Percentiles rank a stretch among this genome's conserved stretches.
Conservation (phyloP, 2,113 vertebrate genomes). For the Tursiops truncatus region DNA sequence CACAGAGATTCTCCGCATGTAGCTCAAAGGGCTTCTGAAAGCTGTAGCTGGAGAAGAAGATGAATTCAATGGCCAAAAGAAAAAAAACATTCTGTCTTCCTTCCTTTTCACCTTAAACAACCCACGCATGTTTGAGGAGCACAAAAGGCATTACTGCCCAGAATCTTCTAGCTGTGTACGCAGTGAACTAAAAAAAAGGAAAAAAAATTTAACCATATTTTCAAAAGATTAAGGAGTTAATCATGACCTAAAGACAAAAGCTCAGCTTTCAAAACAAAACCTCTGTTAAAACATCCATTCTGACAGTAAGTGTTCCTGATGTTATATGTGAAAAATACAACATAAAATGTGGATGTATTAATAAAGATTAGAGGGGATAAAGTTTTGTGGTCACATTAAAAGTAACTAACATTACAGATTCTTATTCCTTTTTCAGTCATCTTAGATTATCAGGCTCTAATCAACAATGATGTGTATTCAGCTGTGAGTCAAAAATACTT, state of each 20-base stretch:
- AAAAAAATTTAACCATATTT: neutral
- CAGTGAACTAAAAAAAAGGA: neutral
- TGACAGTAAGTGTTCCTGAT: neutral
- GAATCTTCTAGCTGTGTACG: neutral
- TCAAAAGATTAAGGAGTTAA: neutral
- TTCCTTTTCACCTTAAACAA: neutral
- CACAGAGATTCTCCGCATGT: neutral
- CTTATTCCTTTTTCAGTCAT: neutral
- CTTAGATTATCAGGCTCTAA: conserved; percentile 34
- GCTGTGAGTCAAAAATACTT: conserved; percentile 14
- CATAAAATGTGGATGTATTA: neutral
- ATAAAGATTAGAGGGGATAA: neutral
- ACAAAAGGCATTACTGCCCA: neutral
- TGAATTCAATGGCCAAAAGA: neutral
- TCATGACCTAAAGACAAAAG: neutral
- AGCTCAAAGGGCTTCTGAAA: neutral
- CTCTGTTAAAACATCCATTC: neutral
- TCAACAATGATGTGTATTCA: neutral
- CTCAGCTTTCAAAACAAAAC: neutral
- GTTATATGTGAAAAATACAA: neutral
- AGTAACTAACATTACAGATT: neutral
- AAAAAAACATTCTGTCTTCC: neutral
- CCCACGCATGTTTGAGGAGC: neutral
- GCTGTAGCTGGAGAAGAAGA: neutral
- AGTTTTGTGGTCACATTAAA: neutral